phyloP scores from a whole-genome alignment of 2,113 vertebrate species.

The Nannospalax galili region DNA sequence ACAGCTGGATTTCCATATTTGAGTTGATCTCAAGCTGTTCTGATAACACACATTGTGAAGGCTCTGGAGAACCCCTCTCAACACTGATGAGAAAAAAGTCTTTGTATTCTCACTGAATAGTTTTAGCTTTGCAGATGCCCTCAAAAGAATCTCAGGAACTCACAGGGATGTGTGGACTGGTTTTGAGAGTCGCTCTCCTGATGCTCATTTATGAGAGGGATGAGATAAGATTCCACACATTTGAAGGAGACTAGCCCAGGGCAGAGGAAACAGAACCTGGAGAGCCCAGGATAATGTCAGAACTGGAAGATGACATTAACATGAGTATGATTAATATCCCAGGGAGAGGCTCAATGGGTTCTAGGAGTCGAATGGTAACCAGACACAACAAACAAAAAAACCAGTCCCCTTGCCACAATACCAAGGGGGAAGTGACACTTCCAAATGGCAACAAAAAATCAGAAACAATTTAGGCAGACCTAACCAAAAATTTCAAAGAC shows the following conservation, averaged over 20 bases:
- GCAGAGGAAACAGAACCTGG: not conserved
- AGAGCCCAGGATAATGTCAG: not conserved
- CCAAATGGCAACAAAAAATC: not conserved
- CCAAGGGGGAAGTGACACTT: not conserved
- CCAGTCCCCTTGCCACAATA: not conserved
- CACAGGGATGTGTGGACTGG: not conserved
- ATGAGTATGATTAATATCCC: not conserved
- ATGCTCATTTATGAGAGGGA: not conserved
- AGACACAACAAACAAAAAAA: not conserved
- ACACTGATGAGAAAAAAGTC: not conserved
- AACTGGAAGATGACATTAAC: not conserved
- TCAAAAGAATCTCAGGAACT: not conserved
- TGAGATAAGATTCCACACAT: not conserved
- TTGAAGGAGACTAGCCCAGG: not conserved
- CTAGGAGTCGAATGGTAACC: not conserved
- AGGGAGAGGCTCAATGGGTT: not conserved
- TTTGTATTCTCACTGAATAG: not conserved
- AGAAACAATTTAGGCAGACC: not conserved
- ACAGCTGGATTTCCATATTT: constrained; percentile 22
- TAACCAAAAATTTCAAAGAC: not conserved
- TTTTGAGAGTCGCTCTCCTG: not conserved
- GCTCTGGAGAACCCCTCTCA: not conserved
- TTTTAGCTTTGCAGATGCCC: not conserved
- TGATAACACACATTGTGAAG: not conserved
- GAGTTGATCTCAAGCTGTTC: not conserved